Percentiles rank a stretch among this genome's conserved stretches.
These are phyloP conservation scores for Helicoverpa zea DNA, from an alignment of 1,140 invertebrate species.

Conservation along the genomic window DNA sequence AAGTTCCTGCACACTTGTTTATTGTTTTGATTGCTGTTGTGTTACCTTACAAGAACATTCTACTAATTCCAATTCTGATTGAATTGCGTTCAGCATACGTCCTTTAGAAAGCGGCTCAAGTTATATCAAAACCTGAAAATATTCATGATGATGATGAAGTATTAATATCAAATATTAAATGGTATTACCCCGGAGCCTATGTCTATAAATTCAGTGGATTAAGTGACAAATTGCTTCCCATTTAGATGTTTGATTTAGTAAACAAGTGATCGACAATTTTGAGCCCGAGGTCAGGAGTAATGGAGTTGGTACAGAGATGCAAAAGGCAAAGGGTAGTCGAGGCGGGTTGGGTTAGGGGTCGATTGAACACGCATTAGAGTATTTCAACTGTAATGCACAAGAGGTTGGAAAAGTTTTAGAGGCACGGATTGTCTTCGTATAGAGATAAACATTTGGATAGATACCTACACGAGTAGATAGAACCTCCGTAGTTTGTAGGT, in stretches of 20 bases:
- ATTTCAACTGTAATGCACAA: constrained; percentile 21
- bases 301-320: constrained; percentile 27
- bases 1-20: background rate
- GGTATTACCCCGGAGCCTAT: background rate
- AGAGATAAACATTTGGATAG: background rate
- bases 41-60: background rate
- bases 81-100: too few species aligned
- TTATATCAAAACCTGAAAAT: constrained; percentile 14
- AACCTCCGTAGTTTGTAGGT: background rate
- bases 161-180: constrained; percentile 32
- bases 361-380: constrained; percentile 32
- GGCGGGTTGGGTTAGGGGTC: constrained; percentile 16
- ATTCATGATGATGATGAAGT: background rate
- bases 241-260: constrained; percentile 30
- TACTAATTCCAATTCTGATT: background rate
- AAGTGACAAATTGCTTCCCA: constrained; percentile 33
- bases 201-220: constrained; percentile 39
- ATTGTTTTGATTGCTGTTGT: background rate
- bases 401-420: constrained; percentile 15
- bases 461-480: background rate
- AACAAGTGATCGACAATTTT: constrained; percentile 35
- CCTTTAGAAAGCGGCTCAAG: background rate
- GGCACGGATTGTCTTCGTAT: background rate
- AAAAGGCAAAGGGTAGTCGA: background rate
- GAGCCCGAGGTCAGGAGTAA: constrained; percentile 28